phyloP scores from a whole-genome alignment of 2,888 invertebrate genomes.

The Achlya flavicornis region DNA sequence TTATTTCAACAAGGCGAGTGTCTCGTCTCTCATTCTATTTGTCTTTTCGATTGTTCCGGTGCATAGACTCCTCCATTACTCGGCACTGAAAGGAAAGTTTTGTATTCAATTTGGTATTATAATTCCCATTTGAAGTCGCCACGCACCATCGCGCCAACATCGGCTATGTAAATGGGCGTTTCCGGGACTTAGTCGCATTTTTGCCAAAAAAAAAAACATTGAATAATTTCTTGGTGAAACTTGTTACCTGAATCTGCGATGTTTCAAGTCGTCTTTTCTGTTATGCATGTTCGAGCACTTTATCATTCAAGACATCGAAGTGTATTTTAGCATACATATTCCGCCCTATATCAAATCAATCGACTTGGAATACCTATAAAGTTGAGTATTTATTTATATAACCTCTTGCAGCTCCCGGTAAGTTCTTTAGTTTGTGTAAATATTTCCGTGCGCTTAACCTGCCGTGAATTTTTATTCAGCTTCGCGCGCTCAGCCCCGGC shows the following conservation, averaged over 20 bases:
- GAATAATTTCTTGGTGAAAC: conserved; percentile 56
- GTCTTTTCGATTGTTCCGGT: conserved; percentile 84
- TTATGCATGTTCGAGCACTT: conserved; percentile 17
- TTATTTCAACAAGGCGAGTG: conserved; percentile 80
- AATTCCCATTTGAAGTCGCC: conserved; percentile 84
- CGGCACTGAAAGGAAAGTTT: conserved; percentile 85
- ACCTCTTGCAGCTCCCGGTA: conserved; percentile 52
- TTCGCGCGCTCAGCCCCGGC: conserved; percentile 57
- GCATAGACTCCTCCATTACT: conserved; percentile 84
- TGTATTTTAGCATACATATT: conserved; percentile 19
- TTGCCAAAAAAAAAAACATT: conserved; percentile 69
- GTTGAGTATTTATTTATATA: conserved; percentile 56
- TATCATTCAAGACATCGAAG: background rate
- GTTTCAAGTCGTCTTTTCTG: conserved; percentile 27
- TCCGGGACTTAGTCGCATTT: conserved; percentile 78
- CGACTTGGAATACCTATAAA: conserved; percentile 36
- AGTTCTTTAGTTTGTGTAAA: conserved; percentile 71
- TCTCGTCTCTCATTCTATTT: conserved; percentile 81
- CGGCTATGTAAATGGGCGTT: conserved; percentile 83
- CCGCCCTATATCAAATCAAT: conserved; percentile 19
- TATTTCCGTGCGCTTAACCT: conserved; percentile 71
- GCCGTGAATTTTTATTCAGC: conserved; percentile 79
- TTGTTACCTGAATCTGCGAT: conserved; percentile 46
- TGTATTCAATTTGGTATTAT: conserved; percentile 85
- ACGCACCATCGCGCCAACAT: conserved; percentile 83